Evolutionary conservation across 1,140 invertebrate genomes (phyloP).

Genomic region (Cydia strobilella): DNA sequence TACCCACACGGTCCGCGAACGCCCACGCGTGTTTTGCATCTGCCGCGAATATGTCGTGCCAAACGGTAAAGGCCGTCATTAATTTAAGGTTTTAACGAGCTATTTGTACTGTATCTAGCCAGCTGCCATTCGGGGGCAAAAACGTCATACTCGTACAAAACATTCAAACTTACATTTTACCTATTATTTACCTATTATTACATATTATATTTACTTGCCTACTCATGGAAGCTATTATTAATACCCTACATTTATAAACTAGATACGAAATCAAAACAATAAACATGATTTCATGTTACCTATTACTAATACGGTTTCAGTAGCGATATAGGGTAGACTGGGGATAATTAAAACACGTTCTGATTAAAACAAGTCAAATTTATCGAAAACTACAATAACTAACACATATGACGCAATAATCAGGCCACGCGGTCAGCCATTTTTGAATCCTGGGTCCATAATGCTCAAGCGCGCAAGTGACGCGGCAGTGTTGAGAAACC

Average conservation of each 20-base stretch:
- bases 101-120: neutral
- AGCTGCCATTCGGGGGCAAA: neutral
- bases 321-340: too few species aligned
- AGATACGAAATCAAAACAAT: neutral
- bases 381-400: too few species aligned
- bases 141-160: neutral
- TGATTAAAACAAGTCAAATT: too few species aligned
- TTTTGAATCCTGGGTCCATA: too few species aligned
- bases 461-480: too few species aligned
- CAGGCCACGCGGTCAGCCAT: too few species aligned
- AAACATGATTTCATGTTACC: neutral
- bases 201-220: too few species aligned
- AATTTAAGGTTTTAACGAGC: slow-evolving; percentile 7
- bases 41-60: slow-evolving; percentile 30
- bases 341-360: too few species aligned
- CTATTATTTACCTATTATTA: too few species aligned
- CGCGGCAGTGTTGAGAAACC: too few species aligned
- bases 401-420: too few species aligned
- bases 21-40: slow-evolving; percentile 54
- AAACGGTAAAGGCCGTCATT: slow-evolving; percentile 11
- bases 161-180: neutral
- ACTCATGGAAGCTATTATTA: neutral
- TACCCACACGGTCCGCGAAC: slow-evolving; percentile 38
- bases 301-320: slow-evolving; percentile 10
- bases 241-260: neutral